A percentile compares a stretch with the other conserved stretches of the same genome.
These are phyloP conservation scores for Bergia puertoricense DNA, from an alignment of 92 coral and sea anemone species.

Conservation along the genomic window DNA sequence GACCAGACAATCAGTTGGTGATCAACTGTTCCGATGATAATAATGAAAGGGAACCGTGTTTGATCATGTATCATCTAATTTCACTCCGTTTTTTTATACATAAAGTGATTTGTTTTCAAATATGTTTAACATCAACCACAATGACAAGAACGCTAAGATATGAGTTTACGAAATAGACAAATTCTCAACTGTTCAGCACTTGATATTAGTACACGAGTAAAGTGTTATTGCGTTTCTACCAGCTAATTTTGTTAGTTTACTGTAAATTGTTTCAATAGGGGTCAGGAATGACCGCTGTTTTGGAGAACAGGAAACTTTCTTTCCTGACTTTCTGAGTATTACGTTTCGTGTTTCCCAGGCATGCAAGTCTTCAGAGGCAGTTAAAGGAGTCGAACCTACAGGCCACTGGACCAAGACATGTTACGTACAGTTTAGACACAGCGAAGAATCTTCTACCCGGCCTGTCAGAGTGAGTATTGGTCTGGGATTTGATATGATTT, in stretches of 20 bases:
- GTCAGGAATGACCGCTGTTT: not conserved
- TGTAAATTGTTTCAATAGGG: not conserved
- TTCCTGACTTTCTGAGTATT: not conserved
- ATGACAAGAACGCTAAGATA: not conserved
- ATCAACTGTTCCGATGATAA: not conserved
- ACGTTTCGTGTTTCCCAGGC: constrained; percentile 4
- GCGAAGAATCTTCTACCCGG: constrained; percentile 31
- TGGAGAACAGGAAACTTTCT: not conserved
- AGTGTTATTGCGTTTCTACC: not conserved
- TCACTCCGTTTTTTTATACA: not conserved
- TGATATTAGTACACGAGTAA: not conserved
- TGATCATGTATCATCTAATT: not conserved
- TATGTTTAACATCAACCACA: not conserved
- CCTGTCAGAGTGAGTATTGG: constrained; percentile 12
- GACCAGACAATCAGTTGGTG: not conserved
- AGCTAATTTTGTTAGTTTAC: not conserved
- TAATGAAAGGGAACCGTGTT: too few relatives aligned
- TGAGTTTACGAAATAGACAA: too few relatives aligned
- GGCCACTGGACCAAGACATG: not conserved
- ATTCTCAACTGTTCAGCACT: not conserved
- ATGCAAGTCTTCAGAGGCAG: constrained; percentile 31
- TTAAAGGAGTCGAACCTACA: constrained; percentile 13
- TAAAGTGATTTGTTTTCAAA: too few relatives aligned
- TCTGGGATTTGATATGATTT: not conserved
- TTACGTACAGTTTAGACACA: not conserved